These are phyloP conservation scores for Drosophila monieri DNA, from an alignment of 2,888 invertebrate species.

Conservation along the genomic window DNA sequence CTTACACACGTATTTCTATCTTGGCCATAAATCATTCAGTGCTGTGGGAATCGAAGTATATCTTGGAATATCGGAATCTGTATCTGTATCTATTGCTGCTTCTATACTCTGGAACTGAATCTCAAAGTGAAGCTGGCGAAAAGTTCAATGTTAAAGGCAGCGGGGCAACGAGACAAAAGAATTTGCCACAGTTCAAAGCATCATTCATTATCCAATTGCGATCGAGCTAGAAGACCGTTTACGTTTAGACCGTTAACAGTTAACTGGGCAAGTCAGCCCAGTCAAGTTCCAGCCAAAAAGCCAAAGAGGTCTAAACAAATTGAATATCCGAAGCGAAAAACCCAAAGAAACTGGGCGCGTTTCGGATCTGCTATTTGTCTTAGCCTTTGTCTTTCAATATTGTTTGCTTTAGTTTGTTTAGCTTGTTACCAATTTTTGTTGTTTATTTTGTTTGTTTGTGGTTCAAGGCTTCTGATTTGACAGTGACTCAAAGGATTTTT, in stretches of 20 bases:
- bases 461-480: slow-evolving; percentile 32
- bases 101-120: not conserved
- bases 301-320: slow-evolving; percentile 73
- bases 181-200: slow-evolving; percentile 79
- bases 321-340: slow-evolving; percentile 45
- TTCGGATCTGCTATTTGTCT: slow-evolving; percentile 45
- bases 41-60: slow-evolving; percentile 70
- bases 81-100: slow-evolving; percentile 47
- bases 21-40: slow-evolving; percentile 72
- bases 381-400: slow-evolving; percentile 41
- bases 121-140: slow-evolving; percentile 44
- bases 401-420: slow-evolving; percentile 27
- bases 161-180: slow-evolving; percentile 57
- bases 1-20: slow-evolving; percentile 61
- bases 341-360: slow-evolving; percentile 61
- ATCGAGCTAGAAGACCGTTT: slow-evolving; percentile 51
- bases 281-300: slow-evolving; percentile 29
- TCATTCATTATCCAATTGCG: slow-evolving; percentile 71
- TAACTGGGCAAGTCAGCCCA: slow-evolving; percentile 69
- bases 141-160: slow-evolving; percentile 74
- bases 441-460: slow-evolving; percentile 16
- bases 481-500: slow-evolving; percentile 40
- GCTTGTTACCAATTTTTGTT: slow-evolving; percentile 36
- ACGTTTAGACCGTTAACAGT: slow-evolving; percentile 61
- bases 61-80: slow-evolving; percentile 32